phyloP scores from a whole-genome alignment of 2,888 invertebrate genomes.

The Ceraclea dissimilis region DNA sequence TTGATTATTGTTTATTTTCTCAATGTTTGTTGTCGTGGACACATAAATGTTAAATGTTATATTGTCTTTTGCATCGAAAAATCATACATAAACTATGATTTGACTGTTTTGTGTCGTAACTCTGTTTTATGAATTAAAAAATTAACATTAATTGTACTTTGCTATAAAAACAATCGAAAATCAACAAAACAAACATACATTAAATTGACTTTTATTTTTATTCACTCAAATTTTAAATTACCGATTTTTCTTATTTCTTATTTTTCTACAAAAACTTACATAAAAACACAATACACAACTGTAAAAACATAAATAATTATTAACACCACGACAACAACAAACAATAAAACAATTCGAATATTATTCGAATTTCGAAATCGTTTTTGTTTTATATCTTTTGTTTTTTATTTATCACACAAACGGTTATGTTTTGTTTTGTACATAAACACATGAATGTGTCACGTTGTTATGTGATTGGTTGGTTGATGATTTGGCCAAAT shows the following conservation, averaged over 20 bases:
- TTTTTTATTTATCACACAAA: not conserved
- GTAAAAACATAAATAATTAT: no score
- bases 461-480: not conserved
- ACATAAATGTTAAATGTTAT: slow-evolving; percentile 13
- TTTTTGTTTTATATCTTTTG: not conserved
- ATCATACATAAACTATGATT: slow-evolving; percentile 13
- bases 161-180: not conserved
- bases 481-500: slow-evolving; percentile 7
- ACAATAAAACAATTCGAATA: no score
- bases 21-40: slow-evolving; percentile 8
- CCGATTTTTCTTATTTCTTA: not conserved
- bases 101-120: not conserved
- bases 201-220: not conserved
- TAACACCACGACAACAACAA: no score
- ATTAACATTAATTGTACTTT: no score
- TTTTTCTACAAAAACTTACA: not conserved
- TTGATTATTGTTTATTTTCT: not conserved
- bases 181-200: not conserved
- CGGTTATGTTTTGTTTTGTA: slow-evolving; percentile 1
- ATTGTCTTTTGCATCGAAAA: slow-evolving; percentile 3
- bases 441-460: not conserved
- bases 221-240: no score
- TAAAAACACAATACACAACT: no score
- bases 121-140: not conserved
- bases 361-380: not conserved